Evolutionary conservation across 2,888 invertebrate species (phyloP).

Genomic region (Craniophora ligustri): DNA sequence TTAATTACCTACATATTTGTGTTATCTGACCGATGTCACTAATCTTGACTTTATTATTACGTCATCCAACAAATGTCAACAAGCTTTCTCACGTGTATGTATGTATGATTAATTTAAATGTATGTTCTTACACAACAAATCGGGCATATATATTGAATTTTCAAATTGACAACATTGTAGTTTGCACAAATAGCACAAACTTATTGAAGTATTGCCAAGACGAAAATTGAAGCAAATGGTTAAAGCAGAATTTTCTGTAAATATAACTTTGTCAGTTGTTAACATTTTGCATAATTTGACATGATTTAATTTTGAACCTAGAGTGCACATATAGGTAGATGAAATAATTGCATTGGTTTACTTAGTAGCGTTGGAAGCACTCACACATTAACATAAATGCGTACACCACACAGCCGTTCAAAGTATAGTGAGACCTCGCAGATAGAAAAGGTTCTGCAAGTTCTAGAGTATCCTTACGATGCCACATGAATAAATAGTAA

Average conservation of each 20-base stretch:
- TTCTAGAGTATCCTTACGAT: neutral
- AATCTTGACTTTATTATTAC: neutral
- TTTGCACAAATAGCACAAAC: neutral
- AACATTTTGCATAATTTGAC: neutral
- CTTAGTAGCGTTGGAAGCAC: slow-evolving; percentile 24
- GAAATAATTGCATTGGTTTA: neutral
- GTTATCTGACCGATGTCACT: neutral
- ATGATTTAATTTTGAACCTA: neutral
- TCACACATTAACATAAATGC: slow-evolving; percentile 4
- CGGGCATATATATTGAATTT: neutral
- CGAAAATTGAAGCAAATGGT: no score
- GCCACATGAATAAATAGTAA: no score
- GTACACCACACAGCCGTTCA: slow-evolving; percentile 4
- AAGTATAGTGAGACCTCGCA: neutral
- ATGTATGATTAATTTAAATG: neutral
- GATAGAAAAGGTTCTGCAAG: no score
- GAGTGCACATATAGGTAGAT: neutral
- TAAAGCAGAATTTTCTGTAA: no score
- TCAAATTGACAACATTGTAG: neutral
- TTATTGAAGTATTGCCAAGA: neutral
- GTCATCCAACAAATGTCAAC: neutral
- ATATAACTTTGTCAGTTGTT: neutral
- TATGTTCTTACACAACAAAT: no score
- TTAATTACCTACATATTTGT: slow-evolving; percentile 11
- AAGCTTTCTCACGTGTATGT: no score